Evolutionary conservation across 2,797 vertebrate genomes (phyloP).

Genomic region (Chaetophractus vellerosus): DNA sequence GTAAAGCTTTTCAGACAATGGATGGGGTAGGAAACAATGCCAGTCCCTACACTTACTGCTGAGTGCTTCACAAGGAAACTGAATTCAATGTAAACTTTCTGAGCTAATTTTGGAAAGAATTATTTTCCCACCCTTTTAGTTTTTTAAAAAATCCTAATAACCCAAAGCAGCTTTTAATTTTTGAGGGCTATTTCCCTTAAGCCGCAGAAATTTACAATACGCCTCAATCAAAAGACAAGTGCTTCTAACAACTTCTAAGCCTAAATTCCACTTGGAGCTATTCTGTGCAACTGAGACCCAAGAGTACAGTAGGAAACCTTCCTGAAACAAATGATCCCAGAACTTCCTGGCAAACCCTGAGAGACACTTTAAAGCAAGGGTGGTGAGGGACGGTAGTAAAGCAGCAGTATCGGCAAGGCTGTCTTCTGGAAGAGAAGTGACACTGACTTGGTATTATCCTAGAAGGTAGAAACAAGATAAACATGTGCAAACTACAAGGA

Average conservation of each 20-base stretch:
- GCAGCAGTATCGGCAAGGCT: not conserved
- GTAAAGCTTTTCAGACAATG: rapidly evolving
- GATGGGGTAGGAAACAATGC: rapidly evolving
- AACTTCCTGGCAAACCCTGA: not conserved
- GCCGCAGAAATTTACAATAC: not conserved
- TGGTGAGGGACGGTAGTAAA: not conserved
- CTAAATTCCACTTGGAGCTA: not conserved
- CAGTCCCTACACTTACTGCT: rapidly evolving
- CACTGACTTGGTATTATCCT: not conserved
- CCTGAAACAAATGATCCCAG: rapidly evolving
- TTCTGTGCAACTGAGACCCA: too few species aligned
- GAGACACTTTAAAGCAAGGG: not conserved
- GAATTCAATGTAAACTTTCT: not conserved
- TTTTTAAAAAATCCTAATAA: conserved; percentile 30
- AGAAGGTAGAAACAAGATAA: not conserved
- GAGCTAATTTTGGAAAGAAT: too few species aligned
- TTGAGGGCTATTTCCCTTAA: not conserved
- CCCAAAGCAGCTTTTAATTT: not conserved
- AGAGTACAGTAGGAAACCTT: not conserved
- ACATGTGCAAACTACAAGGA: not conserved
- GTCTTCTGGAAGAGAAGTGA: not conserved
- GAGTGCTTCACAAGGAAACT: not conserved
- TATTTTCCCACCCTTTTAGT: not conserved
- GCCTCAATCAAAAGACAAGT: not conserved
- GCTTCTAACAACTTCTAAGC: not conserved